Evolutionary conservation across 2,113 vertebrate genomes (phyloP).

Genomic region (Accipiter virgatus): DNA sequence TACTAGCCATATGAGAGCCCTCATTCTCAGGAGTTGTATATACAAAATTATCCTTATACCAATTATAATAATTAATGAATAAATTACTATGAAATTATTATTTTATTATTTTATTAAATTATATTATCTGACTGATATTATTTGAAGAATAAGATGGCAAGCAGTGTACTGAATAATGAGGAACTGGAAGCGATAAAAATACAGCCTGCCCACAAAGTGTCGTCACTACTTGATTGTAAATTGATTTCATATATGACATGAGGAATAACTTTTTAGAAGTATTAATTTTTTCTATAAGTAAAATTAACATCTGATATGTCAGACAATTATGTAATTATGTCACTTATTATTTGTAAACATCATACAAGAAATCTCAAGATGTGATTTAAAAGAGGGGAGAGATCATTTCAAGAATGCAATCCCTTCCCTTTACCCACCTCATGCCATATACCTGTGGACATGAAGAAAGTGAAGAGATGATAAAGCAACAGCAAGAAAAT

Average conservation of each 20-base stretch:
- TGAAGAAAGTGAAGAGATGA: background rate
- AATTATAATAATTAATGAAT: background rate
- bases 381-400: background rate
- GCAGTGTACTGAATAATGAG: background rate
- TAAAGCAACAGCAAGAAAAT: background rate
- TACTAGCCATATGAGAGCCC: background rate
- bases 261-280: background rate
- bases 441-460: background rate
- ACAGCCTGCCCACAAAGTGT: accelerated
- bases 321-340: background rate
- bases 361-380: background rate
- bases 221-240: background rate
- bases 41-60: background rate
- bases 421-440: background rate
- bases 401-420: background rate
- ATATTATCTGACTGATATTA: background rate
- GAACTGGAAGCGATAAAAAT: background rate
- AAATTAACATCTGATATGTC: background rate
- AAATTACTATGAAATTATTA: background rate
- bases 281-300: background rate
- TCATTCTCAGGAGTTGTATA: background rate
- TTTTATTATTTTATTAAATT: background rate
- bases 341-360: background rate
- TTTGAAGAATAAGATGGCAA: background rate
- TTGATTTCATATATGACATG: background rate